A percentile compares a stretch with the other conserved stretches of the same genome.
Conservation (phyloP, 2,797 vertebrate genomes). For the Streptopelia turtur region DNA sequence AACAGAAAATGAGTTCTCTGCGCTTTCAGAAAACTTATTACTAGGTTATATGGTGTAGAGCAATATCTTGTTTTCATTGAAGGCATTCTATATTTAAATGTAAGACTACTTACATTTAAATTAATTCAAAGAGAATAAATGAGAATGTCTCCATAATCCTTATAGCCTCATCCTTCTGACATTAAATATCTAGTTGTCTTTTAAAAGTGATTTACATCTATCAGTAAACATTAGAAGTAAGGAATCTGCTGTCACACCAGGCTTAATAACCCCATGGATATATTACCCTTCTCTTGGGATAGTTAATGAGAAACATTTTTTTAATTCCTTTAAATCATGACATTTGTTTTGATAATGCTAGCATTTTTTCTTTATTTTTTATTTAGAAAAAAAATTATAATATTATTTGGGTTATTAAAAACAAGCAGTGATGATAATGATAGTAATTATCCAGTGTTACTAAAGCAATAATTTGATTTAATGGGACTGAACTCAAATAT, state of each 20-base stretch:
- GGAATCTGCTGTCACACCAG: neutral
- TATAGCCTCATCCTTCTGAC: neutral
- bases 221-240: neutral
- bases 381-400: neutral
- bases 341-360: neutral
- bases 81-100: neutral
- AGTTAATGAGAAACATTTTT: neutral
- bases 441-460: neutral
- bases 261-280: rapidly evolving
- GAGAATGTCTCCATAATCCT: neutral
- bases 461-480: neutral
- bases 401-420: neutral
- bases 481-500: neutral
- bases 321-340: neutral
- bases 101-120: neutral
- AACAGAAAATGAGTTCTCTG: neutral
- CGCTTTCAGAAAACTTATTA: neutral
- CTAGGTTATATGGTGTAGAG: neutral
- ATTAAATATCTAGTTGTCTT: neutral
- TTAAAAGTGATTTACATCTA: neutral
- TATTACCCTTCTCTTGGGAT: neutral
- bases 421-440: neutral
- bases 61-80: neutral
- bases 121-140: neutral
- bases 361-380: neutral